phyloP scores from a whole-genome alignment of 2,888 invertebrate genomes.

The Parnassius orleans region DNA sequence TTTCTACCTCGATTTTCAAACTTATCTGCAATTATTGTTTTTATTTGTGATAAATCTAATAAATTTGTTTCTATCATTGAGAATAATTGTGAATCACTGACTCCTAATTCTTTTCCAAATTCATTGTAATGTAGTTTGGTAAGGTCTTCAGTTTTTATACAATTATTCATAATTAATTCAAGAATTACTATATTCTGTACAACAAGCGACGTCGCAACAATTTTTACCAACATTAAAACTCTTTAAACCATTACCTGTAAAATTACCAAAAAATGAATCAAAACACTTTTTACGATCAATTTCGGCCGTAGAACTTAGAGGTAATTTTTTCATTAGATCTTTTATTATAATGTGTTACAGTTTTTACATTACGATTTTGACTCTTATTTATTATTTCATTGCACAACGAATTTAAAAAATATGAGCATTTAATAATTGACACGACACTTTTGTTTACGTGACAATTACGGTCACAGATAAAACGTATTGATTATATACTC shows the following conservation, averaged over 20 bases:
- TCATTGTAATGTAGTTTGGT: background rate
- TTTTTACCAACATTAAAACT: background rate
- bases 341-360: background rate
- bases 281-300: background rate
- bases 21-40: background rate
- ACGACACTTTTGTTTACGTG: slow-evolving; percentile 8
- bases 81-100: background rate
- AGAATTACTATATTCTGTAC: slow-evolving; percentile 9
- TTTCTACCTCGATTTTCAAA: background rate
- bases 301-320: background rate
- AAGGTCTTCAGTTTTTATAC: background rate
- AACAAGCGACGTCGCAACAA: background rate
- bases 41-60: background rate
- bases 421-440: slow-evolving; percentile 15
- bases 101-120: background rate
- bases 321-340: background rate
- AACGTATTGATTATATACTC: background rate
- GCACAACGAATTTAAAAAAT: slow-evolving; percentile 15
- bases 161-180: slow-evolving; percentile 12
- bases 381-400: slow-evolving; percentile 5
- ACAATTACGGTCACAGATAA: background rate
- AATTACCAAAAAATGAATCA: background rate
- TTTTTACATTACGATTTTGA: slow-evolving; percentile 7
- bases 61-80: background rate
- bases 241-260: background rate